phyloP scores from a whole-genome alignment of 1,140 invertebrate genomes.

The Dreissena polymorpha region DNA sequence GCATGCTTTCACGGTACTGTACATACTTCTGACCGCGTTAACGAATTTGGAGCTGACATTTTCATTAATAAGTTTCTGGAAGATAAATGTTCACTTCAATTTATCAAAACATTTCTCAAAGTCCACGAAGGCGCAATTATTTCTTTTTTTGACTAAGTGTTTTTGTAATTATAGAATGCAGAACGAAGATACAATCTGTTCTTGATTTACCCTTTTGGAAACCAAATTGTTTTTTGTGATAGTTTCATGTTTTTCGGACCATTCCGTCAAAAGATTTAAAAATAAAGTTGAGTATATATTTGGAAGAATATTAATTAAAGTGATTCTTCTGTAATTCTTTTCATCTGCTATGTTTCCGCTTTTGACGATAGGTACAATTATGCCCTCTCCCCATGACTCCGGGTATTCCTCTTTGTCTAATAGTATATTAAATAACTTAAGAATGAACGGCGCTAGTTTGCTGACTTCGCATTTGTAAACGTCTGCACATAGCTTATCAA shows the following conservation, averaged over 20 bases:
- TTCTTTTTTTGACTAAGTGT: constrained; percentile 13
- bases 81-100: constrained; percentile 15
- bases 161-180: constrained; percentile 37
- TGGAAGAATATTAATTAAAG: constrained; percentile 7
- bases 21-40: constrained; percentile 6
- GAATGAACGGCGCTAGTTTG: neutral
- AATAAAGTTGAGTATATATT: constrained; percentile 4
- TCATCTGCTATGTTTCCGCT: constrained; percentile 8
- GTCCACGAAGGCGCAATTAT: constrained; percentile 21
- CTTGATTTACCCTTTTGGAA: constrained; percentile 14
- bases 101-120: constrained; percentile 46
- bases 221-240: neutral
- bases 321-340: constrained; percentile 26
- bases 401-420: constrained; percentile 10
- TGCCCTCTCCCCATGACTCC: constrained; percentile 21
- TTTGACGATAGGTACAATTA: constrained; percentile 27
- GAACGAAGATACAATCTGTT: constrained; percentile 24
- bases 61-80: constrained; percentile 11
- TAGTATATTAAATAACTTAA: constrained; percentile 13
- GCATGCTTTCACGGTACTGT: constrained; percentile 11
- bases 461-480: constrained; percentile 4
- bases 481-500: no score
- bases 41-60: constrained; percentile 26
- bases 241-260: constrained; percentile 14
- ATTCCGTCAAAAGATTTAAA: constrained; percentile 29